phyloP scores from a whole-genome alignment of 2,797 vertebrate species.

The Smutsia gigantea region DNA sequence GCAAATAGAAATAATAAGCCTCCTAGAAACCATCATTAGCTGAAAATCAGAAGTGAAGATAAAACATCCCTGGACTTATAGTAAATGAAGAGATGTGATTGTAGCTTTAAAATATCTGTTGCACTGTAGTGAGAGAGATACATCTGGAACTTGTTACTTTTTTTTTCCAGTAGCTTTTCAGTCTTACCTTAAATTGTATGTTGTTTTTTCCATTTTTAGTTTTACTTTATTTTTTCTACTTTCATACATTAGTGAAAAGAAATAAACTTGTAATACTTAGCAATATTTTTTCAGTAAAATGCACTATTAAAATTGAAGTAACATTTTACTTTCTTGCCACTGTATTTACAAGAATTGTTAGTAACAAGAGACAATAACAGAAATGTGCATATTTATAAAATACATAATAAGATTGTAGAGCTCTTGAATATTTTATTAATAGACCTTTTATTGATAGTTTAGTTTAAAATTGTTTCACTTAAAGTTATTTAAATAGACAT shows the following conservation, averaged over 20 bases:
- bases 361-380: neutral
- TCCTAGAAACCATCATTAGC: neutral
- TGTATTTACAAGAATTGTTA: conserved; percentile 48
- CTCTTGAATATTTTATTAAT: conserved; percentile 31
- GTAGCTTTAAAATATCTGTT: conserved; percentile 44
- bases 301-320: conserved; percentile 35
- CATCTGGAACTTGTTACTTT: conserved; percentile 3
- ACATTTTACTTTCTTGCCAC: conserved; percentile 13
- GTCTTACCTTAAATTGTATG: conserved; percentile 48
- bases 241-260: conserved; percentile 26
- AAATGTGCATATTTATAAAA: conserved; percentile 4
- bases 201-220: neutral
- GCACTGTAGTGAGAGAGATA: neutral
- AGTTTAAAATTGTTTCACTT: neutral
- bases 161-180: conserved; percentile 20
- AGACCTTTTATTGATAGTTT: neutral
- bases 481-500: conserved; percentile 51
- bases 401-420: conserved; percentile 10
- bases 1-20: neutral
- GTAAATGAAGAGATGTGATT: conserved; percentile 8
- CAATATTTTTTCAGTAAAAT: conserved; percentile 24
- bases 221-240: conserved; percentile 2
- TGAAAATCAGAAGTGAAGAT: conserved; percentile 36
- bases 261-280: neutral
- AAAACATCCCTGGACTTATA: neutral